Conservation (phyloP, 2,888 invertebrate species). For the Chloroclysta siterata region DNA sequence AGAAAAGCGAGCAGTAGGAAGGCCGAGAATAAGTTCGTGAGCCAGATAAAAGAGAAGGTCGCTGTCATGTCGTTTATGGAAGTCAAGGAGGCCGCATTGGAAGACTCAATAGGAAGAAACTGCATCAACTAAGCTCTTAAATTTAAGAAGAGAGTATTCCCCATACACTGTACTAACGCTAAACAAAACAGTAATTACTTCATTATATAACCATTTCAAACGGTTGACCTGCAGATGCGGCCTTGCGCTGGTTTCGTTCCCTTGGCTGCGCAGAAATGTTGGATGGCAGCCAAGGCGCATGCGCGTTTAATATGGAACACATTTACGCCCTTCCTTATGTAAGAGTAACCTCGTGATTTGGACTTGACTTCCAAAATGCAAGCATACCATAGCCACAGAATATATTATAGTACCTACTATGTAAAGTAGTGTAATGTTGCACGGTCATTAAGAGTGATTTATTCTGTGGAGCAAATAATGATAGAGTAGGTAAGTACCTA, state of each 20-base stretch:
- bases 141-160: too few relatives aligned
- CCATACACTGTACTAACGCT: not conserved
- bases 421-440: too few relatives aligned
- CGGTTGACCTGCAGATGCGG: conserved; percentile 41
- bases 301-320: conserved; percentile 36
- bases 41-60: too few relatives aligned
- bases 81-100: too few relatives aligned
- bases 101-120: too few relatives aligned
- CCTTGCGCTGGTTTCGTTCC: conserved; percentile 46
- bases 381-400: not conserved
- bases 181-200: not conserved
- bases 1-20: too few relatives aligned
- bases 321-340: conserved; percentile 44
- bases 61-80: too few relatives aligned
- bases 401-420: not conserved
- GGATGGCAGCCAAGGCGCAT: conserved; percentile 38
- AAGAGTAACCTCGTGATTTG: conserved; percentile 37
- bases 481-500: too few relatives aligned
- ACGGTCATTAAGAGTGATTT: not conserved
- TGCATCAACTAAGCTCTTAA: too few relatives aligned
- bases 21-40: too few relatives aligned
- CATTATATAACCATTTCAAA: conserved; percentile 37
- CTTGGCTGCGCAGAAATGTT: conserved; percentile 41
- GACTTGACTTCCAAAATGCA: conserved; percentile 36
- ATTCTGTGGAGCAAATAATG: too few relatives aligned